A percentile compares a stretch with the other conserved stretches of the same genome.
These are phyloP conservation scores for Propithecus coquereli DNA, from an alignment of 2,113 vertebrate genomes.

Conservation along the genomic window DNA sequence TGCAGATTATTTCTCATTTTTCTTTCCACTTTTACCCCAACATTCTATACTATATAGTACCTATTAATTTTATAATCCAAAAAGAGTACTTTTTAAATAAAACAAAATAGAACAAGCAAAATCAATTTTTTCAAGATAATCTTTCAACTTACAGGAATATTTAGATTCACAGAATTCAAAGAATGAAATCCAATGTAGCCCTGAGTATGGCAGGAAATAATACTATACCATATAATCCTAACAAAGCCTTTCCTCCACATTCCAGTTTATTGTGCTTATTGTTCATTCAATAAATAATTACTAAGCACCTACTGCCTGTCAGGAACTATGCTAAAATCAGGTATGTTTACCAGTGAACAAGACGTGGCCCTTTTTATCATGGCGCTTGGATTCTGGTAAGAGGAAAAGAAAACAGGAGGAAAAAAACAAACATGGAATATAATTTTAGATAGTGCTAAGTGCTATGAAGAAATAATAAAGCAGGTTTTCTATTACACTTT, in stretches of 20 bases:
- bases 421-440: not conserved
- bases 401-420: not conserved
- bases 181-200: not conserved
- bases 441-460: constrained; percentile 3
- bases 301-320: not conserved
- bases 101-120: constrained; percentile 14
- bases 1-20: not conserved
- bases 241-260: not conserved
- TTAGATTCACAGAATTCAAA: constrained; percentile 8
- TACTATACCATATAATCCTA: not conserved
- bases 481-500: not conserved
- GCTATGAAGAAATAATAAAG: not conserved
- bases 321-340: not conserved
- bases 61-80: not conserved
- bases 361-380: not conserved
- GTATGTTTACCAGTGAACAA: not conserved
- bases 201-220: not conserved
- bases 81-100: constrained; percentile 18
- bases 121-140: not conserved
- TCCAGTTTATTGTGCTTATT: not conserved
- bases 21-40: not conserved
- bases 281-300: not conserved
- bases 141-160: constrained; percentile 20
- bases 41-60: not conserved
- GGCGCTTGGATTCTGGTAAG: not conserved